phyloP scores from a whole-genome alignment of 2,888 invertebrate genomes.

The Rotaria sp. region DNA sequence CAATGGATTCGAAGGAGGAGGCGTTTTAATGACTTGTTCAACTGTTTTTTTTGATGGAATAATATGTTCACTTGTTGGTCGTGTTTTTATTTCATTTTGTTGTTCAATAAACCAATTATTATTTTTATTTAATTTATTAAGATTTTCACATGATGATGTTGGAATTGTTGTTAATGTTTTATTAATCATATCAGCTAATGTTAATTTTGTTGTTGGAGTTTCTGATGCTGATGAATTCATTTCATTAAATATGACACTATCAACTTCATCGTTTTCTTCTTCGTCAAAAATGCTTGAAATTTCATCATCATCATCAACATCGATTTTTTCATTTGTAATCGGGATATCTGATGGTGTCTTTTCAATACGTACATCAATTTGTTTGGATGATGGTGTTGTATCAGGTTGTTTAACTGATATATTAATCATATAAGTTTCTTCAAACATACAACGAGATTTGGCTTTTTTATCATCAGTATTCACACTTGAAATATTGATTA shows the following conservation, averaged over 20 bases:
- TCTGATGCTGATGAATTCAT: background rate
- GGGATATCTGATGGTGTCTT: background rate
- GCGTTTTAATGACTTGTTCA: background rate
- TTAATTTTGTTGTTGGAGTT: background rate
- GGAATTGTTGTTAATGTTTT: background rate
- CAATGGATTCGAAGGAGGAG: background rate
- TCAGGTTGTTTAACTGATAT: constrained; percentile 23
- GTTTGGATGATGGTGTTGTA: background rate
- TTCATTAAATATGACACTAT: background rate
- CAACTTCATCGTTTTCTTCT: background rate
- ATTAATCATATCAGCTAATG: background rate
- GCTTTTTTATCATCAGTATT: background rate
- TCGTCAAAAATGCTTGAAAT: background rate
- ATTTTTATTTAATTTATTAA: background rate
- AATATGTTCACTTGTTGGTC: background rate
- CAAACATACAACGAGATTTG: background rate
- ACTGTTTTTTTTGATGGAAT: background rate
- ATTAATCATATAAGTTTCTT: constrained; percentile 13
- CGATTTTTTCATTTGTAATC: background rate
- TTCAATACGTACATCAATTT: constrained; percentile 20
- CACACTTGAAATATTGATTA: background rate
- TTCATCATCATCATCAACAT: constrained; percentile 12
- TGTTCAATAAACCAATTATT: background rate
- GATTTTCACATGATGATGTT: background rate
- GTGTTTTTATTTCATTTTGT: background rate